These are phyloP conservation scores for Takifugu bimaculatus DNA, from an alignment of 2,113 vertebrate genomes.

Conservation along the genomic window DNA sequence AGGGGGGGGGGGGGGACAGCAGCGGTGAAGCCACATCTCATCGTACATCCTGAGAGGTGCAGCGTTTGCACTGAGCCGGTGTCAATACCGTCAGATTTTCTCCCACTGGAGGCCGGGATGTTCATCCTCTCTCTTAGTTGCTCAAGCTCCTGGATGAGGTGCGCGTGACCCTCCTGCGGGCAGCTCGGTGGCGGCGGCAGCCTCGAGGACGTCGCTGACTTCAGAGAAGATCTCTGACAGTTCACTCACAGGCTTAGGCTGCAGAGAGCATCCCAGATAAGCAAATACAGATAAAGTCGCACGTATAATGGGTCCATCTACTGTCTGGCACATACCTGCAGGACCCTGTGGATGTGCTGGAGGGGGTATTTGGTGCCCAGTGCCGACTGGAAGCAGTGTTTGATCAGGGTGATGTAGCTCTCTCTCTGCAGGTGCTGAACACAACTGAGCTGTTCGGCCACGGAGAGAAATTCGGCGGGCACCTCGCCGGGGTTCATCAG, in stretches of 20 bases:
- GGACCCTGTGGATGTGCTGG: slow-evolving; percentile 65
- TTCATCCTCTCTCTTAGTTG: slow-evolving; percentile 70
- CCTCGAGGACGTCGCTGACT: slow-evolving; percentile 76
- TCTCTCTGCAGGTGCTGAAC: slow-evolving; percentile 65
- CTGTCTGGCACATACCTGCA: slow-evolving; percentile 75
- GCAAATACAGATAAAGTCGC: not conserved
- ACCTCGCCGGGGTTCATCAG: slow-evolving; percentile 87
- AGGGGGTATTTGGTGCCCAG: slow-evolving; percentile 81
- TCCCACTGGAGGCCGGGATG: slow-evolving; percentile 66
- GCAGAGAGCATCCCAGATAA: slow-evolving; percentile 1
- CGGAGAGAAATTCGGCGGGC: slow-evolving; percentile 81
- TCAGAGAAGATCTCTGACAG: slow-evolving; percentile 76
- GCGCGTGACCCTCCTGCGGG: slow-evolving; percentile 65
- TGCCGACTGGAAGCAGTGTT: slow-evolving; percentile 87
- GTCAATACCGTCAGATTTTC: slow-evolving; percentile 69
- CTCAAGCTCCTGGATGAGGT: slow-evolving; percentile 73
- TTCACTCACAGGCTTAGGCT: slow-evolving; percentile 76
- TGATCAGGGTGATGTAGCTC: slow-evolving; percentile 77
- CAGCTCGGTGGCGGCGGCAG: slow-evolving; percentile 68
- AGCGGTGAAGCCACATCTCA: not conserved
- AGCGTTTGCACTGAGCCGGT: not conserved
- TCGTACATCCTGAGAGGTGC: not conserved
- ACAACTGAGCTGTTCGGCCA: slow-evolving; percentile 80
- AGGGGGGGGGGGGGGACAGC: not conserved
- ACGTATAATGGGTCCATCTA: not conserved